Percentiles rank a stretch among this genome's conserved stretches.
Evolutionary conservation across 1,140 invertebrate species (phyloP).

Genomic region (Neodiprion lecontei): DNA sequence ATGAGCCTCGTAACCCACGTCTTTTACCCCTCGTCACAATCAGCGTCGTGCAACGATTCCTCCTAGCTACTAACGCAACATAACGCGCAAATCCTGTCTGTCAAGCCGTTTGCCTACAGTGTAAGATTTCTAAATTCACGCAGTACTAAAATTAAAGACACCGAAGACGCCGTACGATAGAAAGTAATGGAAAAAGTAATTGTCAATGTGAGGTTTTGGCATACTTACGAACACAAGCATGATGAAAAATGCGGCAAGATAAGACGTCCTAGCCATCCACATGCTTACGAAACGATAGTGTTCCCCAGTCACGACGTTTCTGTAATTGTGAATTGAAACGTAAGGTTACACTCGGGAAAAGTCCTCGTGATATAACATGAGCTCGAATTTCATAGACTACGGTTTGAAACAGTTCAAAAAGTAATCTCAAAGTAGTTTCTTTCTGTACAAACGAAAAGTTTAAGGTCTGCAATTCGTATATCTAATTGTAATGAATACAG

Average conservation of each 20-base stretch:
- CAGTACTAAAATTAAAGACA: no score
- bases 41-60: no score
- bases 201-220: conserved; percentile 10
- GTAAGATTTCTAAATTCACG: no score
- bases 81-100: no score
- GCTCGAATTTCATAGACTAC: no score
- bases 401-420: background rate
- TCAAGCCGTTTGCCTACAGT: no score
- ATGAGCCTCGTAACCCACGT: background rate
- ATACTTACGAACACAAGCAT: conserved; percentile 98
- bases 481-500: no score
- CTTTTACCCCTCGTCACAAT: background rate
- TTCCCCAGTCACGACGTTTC: conserved; percentile 98
- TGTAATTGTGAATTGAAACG: conserved; percentile 54
- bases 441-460: conserved; percentile 16
- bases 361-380: no score
- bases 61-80: no score
- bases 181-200: background rate
- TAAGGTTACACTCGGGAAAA: background rate
- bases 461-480: background rate
- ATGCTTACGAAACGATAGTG: conserved; percentile 98
- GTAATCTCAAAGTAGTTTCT: conserved; percentile 14
- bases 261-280: conserved; percentile 93
- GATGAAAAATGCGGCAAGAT: conserved; percentile 92
- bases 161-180: no score